These are phyloP conservation scores for Cladopsammia gracilis DNA, from an alignment of 64 coral and sea anemone genomes.

Conservation along the genomic window DNA sequence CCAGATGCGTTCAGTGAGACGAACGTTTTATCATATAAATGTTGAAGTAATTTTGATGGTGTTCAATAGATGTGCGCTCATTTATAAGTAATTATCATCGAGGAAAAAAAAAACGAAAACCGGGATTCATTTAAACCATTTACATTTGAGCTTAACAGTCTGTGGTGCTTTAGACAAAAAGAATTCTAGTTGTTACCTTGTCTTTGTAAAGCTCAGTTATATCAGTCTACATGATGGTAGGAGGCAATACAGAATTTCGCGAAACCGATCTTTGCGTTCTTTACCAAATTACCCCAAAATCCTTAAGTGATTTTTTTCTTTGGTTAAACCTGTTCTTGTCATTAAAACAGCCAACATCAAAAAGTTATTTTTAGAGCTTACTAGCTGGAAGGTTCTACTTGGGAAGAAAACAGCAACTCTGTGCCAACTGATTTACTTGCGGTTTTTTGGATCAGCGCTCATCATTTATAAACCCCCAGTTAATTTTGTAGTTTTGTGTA, in stretches of 20 bases:
- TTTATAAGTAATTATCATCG: neutral
- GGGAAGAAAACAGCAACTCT: neutral
- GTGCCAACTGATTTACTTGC: neutral
- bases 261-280: too few relatives aligned
- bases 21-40: conserved; percentile 8
- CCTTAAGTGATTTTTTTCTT: neutral
- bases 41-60: neutral
- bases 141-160: neutral
- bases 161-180: neutral
- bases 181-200: neutral
- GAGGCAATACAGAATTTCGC: neutral
- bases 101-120: conserved; percentile 24
- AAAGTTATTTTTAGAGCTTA: neutral
- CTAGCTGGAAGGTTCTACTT: neutral
- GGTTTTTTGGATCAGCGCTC: neutral
- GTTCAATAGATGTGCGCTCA: neutral
- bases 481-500: neutral
- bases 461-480: neutral
- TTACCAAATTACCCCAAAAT: neutral
- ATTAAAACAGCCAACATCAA: neutral
- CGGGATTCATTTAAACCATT: conserved; percentile 16
- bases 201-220: neutral
- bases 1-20: neutral
- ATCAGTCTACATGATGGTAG: neutral
- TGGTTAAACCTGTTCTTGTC: neutral